Conservation (phyloP, 1,140 invertebrate species). For the Drosophila saltans region DNA sequence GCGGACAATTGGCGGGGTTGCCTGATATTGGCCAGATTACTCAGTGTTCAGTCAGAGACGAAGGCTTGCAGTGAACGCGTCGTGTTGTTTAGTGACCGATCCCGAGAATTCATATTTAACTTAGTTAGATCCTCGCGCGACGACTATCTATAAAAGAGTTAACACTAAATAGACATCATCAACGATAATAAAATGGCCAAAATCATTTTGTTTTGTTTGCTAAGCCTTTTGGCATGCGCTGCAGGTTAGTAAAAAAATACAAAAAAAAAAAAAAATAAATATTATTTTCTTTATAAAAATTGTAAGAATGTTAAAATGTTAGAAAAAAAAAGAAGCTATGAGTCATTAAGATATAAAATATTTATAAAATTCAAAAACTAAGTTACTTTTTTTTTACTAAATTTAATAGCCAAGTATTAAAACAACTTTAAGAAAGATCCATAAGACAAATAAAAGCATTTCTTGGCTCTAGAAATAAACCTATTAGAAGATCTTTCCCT, state of each 20-base stretch:
- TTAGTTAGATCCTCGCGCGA: slow-evolving; percentile 40
- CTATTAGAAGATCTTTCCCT: not conserved
- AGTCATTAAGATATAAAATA: no score
- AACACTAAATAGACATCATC: slow-evolving; percentile 32
- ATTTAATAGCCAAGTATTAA: not conserved
- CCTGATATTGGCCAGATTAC: slow-evolving; percentile 67
- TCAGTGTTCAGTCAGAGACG: slow-evolving; percentile 74
- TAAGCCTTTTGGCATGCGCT: slow-evolving; percentile 76
- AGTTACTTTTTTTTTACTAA: no score
- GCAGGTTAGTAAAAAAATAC: slow-evolving; percentile 72
- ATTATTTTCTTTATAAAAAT: not conserved
- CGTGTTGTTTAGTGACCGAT: slow-evolving; percentile 69
- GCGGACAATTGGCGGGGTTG: slow-evolving; percentile 63
- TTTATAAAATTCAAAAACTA: no score
- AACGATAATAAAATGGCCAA: slow-evolving; percentile 63
- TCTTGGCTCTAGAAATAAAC: not conserved
- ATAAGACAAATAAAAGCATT: not conserved
- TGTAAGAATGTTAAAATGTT: not conserved
- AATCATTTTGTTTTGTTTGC: slow-evolving; percentile 74
- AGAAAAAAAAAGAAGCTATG: not conserved
- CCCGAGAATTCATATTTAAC: slow-evolving; percentile 36
- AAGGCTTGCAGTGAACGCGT: slow-evolving; percentile 80
- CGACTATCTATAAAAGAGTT: slow-evolving; percentile 39
- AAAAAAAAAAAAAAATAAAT: not conserved
- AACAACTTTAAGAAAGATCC: no score